phyloP scores from a whole-genome alignment of 2,888 invertebrate genomes.

The Ephialtes manifestator region DNA sequence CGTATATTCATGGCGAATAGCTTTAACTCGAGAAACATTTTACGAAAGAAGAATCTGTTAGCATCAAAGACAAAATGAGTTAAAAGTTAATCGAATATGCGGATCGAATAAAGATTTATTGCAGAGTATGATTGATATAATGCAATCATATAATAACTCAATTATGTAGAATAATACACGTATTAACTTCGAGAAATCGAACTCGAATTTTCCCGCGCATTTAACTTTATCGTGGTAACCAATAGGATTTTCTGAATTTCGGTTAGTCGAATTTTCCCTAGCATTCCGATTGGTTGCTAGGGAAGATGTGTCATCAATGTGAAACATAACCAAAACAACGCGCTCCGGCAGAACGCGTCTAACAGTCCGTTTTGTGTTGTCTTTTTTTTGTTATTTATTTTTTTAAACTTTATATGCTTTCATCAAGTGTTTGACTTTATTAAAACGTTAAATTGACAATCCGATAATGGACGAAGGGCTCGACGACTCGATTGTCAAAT shows the following conservation, averaged over 20 bases:
- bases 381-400: slow-evolving; percentile 18
- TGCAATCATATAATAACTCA: too few relatives aligned
- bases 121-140: too few relatives aligned
- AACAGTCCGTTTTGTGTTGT: slow-evolving; percentile 36
- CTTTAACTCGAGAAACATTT: too few relatives aligned
- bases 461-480: slow-evolving; percentile 78
- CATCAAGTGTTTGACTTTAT: neutral
- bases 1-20: too few relatives aligned
- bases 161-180: too few relatives aligned
- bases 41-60: too few relatives aligned
- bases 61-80: too few relatives aligned
- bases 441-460: neutral
- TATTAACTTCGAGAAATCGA: neutral
- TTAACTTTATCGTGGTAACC: neutral
- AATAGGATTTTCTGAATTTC: neutral
- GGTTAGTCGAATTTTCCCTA: neutral
- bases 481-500: slow-evolving; percentile 78
- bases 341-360: slow-evolving; percentile 60
- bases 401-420: neutral
- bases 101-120: neutral
- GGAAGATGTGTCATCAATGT: slow-evolving; percentile 61
- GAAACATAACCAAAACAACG: slow-evolving; percentile 69
- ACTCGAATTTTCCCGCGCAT: slow-evolving; percentile 3
- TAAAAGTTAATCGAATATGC: too few relatives aligned
- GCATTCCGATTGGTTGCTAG: slow-evolving; percentile 63